Evolutionary conservation across 92 coral and sea anemone species (phyloP).

Genomic region (Palythoa caribaeorum): DNA sequence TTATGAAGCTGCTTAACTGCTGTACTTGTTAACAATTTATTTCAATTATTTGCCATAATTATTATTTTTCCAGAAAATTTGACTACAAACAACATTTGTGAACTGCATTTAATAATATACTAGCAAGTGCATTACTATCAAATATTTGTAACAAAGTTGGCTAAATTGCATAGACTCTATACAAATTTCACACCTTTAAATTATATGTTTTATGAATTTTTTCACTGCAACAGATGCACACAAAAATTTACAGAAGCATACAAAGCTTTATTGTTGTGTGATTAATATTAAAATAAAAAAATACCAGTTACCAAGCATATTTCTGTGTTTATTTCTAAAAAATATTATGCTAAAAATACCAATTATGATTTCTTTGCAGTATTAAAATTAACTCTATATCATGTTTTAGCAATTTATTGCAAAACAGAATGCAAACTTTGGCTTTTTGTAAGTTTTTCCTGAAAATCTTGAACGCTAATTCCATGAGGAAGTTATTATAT

Average conservation of each 20-base stretch:
- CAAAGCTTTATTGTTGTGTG: neutral
- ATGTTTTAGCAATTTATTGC: neutral
- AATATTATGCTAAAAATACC: slow-evolving; percentile 49
- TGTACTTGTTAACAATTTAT: no score
- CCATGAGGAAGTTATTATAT: neutral
- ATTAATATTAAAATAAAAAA: neutral
- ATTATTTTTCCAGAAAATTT: no score
- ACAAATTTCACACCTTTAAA: neutral
- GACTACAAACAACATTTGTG: no score
- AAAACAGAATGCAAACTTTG: neutral
- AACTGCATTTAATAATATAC: no score
- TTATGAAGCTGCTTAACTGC: no score
- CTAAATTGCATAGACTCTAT: neutral
- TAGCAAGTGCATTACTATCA: no score
- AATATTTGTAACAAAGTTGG: no score
- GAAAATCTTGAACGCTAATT: neutral
- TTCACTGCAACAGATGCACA: neutral
- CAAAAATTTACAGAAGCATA: neutral
- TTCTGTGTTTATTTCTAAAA: neutral
- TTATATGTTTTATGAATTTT: neutral
- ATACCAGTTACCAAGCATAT: neutral
- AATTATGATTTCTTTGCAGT: slow-evolving; percentile 34
- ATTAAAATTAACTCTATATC: slow-evolving; percentile 5
- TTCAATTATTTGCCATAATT: no score
- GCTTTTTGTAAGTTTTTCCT: neutral